A percentile compares a stretch with the other conserved stretches of the same genome.
These are phyloP conservation scores for Lordiphosa stackelbergi DNA, from an alignment of 1,140 invertebrate genomes.

Conservation along the genomic window DNA sequence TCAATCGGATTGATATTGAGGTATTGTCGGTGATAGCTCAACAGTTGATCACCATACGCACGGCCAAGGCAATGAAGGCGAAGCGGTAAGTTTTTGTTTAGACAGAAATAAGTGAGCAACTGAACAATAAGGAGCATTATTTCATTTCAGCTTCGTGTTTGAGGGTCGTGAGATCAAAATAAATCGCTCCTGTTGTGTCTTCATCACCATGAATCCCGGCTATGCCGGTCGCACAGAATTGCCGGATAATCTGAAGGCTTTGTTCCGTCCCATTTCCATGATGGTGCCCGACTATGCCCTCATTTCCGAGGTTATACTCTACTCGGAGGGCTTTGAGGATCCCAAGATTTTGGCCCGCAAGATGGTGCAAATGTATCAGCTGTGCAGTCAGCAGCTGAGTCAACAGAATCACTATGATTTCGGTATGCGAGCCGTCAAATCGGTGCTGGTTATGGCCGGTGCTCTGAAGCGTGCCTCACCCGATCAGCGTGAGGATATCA, in stretches of 20 bases:
- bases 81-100: constrained; percentile 79
- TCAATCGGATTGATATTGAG: constrained; percentile 94
- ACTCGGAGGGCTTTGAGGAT: constrained; percentile 94
- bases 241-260: constrained; percentile 89
- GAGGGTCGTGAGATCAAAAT: constrained; percentile 93
- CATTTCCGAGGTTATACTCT: constrained; percentile 94
- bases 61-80: constrained; percentile 84
- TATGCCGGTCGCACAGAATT: constrained; percentile 92
- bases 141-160: constrained; percentile 84
- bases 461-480: constrained; percentile 91
- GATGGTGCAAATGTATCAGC: constrained; percentile 94
- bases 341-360: constrained; percentile 91
- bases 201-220: constrained; percentile 94
- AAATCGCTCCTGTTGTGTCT: constrained; percentile 90
- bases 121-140: too few relatives aligned
- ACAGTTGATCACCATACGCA: constrained; percentile 87
- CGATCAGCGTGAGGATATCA: constrained; percentile 87
- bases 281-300: constrained; percentile 95
- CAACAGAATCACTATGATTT: constrained; percentile 97
- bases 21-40: constrained; percentile 93
- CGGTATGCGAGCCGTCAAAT: constrained; percentile 89
- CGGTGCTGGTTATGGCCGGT: constrained; percentile 90
- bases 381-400: constrained; percentile 94
- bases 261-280: constrained; percentile 94
- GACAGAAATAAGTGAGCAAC: too few relatives aligned